These are phyloP conservation scores for Peromyscus nudipes DNA, from an alignment of 2,797 vertebrate genomes.

Conservation along the genomic window DNA sequence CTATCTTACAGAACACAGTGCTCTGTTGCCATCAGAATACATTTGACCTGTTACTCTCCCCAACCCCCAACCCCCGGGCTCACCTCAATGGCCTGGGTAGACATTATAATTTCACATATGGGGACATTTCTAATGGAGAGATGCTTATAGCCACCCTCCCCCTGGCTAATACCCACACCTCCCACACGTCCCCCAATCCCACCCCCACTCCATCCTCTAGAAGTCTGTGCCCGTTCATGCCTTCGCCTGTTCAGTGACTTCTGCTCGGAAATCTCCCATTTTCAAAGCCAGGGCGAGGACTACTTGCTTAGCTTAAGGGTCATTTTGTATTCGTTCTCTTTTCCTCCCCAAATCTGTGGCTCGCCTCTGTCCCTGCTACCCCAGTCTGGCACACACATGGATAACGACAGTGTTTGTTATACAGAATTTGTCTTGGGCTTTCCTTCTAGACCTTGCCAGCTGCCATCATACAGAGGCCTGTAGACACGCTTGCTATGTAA, in stretches of 20 bases:
- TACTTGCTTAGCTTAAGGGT: background rate
- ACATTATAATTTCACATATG: background rate
- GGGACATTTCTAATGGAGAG: background rate
- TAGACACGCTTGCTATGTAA: background rate
- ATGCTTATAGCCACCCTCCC: background rate
- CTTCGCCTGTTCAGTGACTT: background rate
- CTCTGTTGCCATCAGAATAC: background rate
- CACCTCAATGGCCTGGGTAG: background rate
- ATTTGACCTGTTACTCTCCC: background rate
- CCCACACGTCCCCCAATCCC: background rate
- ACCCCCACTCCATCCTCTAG: background rate
- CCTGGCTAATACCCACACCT: background rate
- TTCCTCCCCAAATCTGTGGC: background rate
- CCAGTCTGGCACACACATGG: background rate
- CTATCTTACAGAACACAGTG: background rate
- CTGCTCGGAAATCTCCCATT: background rate
- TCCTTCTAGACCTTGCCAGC: background rate
- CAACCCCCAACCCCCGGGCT: background rate
- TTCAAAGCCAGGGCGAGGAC: background rate
- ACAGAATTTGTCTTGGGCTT: background rate
- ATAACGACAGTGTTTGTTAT: background rate
- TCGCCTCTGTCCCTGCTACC: background rate
- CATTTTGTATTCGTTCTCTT: background rate
- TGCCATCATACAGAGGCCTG: background rate
- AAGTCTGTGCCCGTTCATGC: background rate